These are phyloP conservation scores for Leptinotarsa tumamoca DNA, from an alignment of 2,888 invertebrate genomes.

Conservation along the genomic window DNA sequence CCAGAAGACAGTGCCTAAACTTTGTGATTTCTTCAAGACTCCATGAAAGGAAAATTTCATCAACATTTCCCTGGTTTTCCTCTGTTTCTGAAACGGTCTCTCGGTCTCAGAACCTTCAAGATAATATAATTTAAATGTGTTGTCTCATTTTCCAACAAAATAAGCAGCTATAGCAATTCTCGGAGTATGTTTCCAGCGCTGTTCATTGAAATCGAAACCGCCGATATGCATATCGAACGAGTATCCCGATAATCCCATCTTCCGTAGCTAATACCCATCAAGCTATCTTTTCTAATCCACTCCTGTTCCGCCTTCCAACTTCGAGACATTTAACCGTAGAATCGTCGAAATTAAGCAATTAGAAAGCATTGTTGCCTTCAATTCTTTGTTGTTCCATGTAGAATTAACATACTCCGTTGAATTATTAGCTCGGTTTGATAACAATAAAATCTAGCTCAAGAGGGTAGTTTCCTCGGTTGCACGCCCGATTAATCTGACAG, in stretches of 20 bases:
- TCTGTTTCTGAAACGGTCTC: no score
- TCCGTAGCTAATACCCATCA: not conserved
- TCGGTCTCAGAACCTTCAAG: no score
- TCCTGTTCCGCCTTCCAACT: not conserved
- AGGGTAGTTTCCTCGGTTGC: conserved; percentile 40
- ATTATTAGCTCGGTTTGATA: conserved; percentile 9
- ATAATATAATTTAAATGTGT: not conserved
- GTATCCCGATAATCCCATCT: not conserved
- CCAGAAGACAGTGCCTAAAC: no score
- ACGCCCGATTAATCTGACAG: conserved; percentile 50
- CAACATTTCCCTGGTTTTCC: no score
- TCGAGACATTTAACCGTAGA: not conserved
- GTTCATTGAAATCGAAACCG: not conserved
- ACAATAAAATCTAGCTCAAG: conserved; percentile 15
- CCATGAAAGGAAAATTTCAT: no score
- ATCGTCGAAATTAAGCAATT: conserved; percentile 17
- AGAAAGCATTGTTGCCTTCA: conserved; percentile 15
- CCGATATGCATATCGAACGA: not conserved
- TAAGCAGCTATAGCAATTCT: not conserved
- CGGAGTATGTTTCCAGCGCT: not conserved
- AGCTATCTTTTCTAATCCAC: not conserved
- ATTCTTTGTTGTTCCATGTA: conserved; percentile 19
- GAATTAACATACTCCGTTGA: conserved; percentile 18
- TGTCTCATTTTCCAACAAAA: not conserved
- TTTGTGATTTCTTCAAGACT: no score